Base-by-base conservation (phyloP, 1,140 invertebrate genomes). In the Hycleus cichorii region DNA sequence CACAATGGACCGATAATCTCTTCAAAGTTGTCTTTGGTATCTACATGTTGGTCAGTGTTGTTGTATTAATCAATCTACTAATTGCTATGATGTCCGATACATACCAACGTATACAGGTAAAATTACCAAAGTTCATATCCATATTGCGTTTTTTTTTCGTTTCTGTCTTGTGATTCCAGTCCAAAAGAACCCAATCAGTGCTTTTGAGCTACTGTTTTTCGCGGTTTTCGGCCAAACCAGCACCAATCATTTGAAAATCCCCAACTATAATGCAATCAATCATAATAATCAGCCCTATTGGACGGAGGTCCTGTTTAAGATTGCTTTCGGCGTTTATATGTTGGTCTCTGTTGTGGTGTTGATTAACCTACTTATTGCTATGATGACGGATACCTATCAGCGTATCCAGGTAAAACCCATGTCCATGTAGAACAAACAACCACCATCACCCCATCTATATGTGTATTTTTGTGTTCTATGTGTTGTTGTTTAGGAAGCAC, bases 21-120 rank as follows among this genome's bases (percentile, higher is more conserved):
- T 90, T 89, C 81, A 90, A 89, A 79, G 76, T 87, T 71, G 86
- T 95, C 58, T 97, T 97, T 77, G 95, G 93, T 64, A 86, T 93
- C 70, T 98, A 97, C 84, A 91, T 97, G 85, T 86, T 97, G 83
- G 93, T 98, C 72, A 95, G 93, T 61, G 88, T 98, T 66, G 90
- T 98, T 76, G 96, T 98, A 68, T 84, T 98, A 66, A 95, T 98
- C 79, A 98, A 97, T 81, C 84, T 98, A 72, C 87, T 98, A 68
- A 98, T 98, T 85, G 96, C 96, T 79, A 98, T 98, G 96, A 98
- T 98, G 95, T 95, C 93, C 71, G 95, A 98, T 81, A 98, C 96
- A 65, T 98, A 98, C 76, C 95, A 98, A 77, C 83, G 95, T 65
- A 98, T 98, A 72, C 91, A 93, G 82, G 90, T 87, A 82, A 82